These are phyloP conservation scores for Meloidogyne exigua DNA, from an alignment of 1,140 invertebrate species.

Conservation along the genomic window DNA sequence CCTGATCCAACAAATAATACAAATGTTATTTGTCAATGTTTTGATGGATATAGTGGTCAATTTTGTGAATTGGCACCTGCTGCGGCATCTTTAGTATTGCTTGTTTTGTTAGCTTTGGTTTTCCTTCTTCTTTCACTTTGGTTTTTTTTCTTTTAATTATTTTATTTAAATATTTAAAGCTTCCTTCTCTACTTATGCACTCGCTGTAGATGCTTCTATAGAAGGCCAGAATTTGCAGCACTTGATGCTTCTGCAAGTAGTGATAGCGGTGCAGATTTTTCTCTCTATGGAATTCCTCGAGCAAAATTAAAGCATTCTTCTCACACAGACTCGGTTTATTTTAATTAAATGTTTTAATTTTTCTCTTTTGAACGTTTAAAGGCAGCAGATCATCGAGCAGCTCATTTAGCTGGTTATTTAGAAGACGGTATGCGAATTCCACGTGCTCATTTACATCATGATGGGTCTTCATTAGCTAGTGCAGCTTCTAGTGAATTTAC, in stretches of 20 bases:
- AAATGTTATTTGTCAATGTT: slow-evolving; percentile 61
- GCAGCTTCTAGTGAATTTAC: slow-evolving; percentile 57
- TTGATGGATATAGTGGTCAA: slow-evolving; percentile 57
- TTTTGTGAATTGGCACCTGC: slow-evolving; percentile 60
- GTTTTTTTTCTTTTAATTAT: slow-evolving; percentile 35
- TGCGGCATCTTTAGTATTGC: slow-evolving; percentile 48
- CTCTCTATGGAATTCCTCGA: slow-evolving; percentile 60
- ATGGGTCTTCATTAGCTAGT: slow-evolving; percentile 56
- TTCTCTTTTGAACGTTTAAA: not conserved
- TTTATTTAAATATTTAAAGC: slow-evolving; percentile 37
- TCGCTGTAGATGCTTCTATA: slow-evolving; percentile 59
- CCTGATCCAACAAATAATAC: slow-evolving; percentile 56
- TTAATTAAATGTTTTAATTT: not conserved
- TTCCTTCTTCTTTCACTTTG: slow-evolving; percentile 58
- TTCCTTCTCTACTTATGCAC: slow-evolving; percentile 59
- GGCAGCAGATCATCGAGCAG: slow-evolving; percentile 42
- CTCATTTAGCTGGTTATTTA: slow-evolving; percentile 51
- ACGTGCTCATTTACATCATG: slow-evolving; percentile 52
- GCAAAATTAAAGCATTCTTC: slow-evolving; percentile 55
- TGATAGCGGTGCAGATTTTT: slow-evolving; percentile 61
- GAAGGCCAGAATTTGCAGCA: slow-evolving; percentile 54
- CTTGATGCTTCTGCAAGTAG: slow-evolving; percentile 59
- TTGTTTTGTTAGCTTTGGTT: slow-evolving; percentile 57
- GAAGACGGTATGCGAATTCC: slow-evolving; percentile 61
- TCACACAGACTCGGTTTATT: slow-evolving; percentile 25